Base-by-base conservation (phyloP, 2,113 vertebrate genomes). In the Boleophthalmus pectinirostris region DNA sequence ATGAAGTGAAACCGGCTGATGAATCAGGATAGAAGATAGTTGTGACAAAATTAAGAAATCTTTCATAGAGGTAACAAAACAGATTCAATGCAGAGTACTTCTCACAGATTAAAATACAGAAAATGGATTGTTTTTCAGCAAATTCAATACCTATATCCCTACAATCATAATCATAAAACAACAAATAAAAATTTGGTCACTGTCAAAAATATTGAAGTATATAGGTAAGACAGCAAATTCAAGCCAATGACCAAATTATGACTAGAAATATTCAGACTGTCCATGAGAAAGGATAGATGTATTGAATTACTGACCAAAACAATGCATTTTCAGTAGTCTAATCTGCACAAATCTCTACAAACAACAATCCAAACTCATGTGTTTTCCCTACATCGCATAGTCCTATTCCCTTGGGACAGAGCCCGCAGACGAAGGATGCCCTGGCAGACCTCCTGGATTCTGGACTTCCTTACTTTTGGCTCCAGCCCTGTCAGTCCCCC, bases 391-490 rank as follows among this genome's bases (percentile, higher is more conserved):
- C 13, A 57, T 21, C 13, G 21, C 23, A 25, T 5, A 13, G 21
- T 15, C 56, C n/a, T 15, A 24, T 11, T 85, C 89, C 87, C 88
- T 35, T 23, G 87, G 85, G 86, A 91, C 38, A 66, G 74, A 45
- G 82, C 88, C 84, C 87, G 82, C 85, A 53, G 58, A 69, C 21
- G 20, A 74, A 87, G 83, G 81, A 80, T 72, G 73, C 81, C 70
- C 53, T 58, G 71, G 79, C 71, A 78, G 35, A 74, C 71, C 84
- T 79, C 84, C 49, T 60, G 72, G 74, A 78, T 79, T 69, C 66
- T 77, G 68, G 83, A 81, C 78, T 84, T 91, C 89, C 63, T 87
- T 84, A 82, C 69, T 68, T 72, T 93, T 83, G 86, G 70, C 78
- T 72, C 33, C 70, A 70, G 73, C 75, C 68, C 70, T 70, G 77